Evolutionary conservation across 2,888 invertebrate genomes (phyloP), one percentile per base, ranked within the genome.

Genomic region (Celastrina argiolus): DNA sequence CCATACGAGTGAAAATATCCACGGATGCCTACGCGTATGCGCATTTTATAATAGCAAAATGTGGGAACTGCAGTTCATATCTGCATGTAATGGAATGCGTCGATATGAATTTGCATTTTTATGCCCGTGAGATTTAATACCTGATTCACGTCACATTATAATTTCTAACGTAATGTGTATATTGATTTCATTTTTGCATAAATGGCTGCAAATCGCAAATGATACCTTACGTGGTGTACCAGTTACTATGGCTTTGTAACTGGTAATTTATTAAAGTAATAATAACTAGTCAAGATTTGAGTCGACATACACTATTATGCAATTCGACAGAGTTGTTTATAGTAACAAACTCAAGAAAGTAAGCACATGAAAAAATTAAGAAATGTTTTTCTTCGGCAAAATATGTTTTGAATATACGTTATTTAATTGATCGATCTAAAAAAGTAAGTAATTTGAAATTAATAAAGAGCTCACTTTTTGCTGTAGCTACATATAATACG

Each of bases 1-100:
- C 81, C 79, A 83, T 81, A 80, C 82, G 83, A 84, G 84, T 84
- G 84, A 86, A 87, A 86, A 85, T 85, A 79, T 78, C 80, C 77
- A 79, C 75, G 77, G 76, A 76, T 82, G 74, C 76, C 77, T 79
- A 78, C 81, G 80, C 79, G 77, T 77, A 77, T 75, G 69, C 77
- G 76, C 75, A 78, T 80, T 75, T 76, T 77, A 73, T 80, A 78
- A 81, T 75, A 80, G 81, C 81, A 78, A 81, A 75, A 80, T 81
- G 81, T 83, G 81, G 78, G 81, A 84, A 83, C 78, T 74, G 64
- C 70, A 26, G 51, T 51, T 77, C 77, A 81, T 78, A 76, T 67
- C 64, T 68, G 64, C 73, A 73, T 72, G 72, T 75, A 69, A 75
- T 76, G 79, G 81, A 74, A 74, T 75, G 71, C 71, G 67, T 72